These are phyloP conservation scores for Eciton burchellii DNA, from an alignment of 1,140 invertebrate genomes.

Conservation along the genomic window DNA sequence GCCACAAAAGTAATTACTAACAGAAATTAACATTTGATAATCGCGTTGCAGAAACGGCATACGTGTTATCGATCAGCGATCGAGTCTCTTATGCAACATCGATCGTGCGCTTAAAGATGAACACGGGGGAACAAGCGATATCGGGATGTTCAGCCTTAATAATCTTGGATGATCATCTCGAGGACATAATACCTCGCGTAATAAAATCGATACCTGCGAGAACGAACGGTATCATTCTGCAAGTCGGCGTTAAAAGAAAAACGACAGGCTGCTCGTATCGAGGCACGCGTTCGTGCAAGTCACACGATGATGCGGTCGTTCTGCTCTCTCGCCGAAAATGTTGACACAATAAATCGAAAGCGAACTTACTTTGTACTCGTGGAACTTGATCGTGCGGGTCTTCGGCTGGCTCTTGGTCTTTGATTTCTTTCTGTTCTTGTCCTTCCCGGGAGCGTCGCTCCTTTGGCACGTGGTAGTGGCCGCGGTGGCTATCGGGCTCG, in stretches of 20 bases:
- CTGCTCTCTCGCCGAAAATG: slow-evolving; percentile 39
- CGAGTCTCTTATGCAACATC: slow-evolving; percentile 11
- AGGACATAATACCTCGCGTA: slow-evolving; percentile 32
- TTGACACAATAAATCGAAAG: slow-evolving; percentile 61
- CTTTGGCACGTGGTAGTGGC: slow-evolving; percentile 80
- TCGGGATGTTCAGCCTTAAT: slow-evolving; percentile 38
- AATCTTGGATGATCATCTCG: slow-evolving; percentile 29
- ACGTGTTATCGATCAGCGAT: not conserved
- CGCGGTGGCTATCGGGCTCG: slow-evolving; percentile 82
- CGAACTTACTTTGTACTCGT: slow-evolving; percentile 94
- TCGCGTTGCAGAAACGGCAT: not conserved
- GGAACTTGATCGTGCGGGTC: slow-evolving; percentile 97
- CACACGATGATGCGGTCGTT: slow-evolving; percentile 52
- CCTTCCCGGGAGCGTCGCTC: slow-evolving; percentile 91
- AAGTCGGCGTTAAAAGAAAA: slow-evolving; percentile 20
- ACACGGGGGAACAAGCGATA: slow-evolving; percentile 29
- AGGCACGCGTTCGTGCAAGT: slow-evolving; percentile 47
- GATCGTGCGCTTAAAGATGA: slow-evolving; percentile 16
- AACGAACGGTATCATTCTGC: slow-evolving; percentile 50
- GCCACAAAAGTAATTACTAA: not conserved
- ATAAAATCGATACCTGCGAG: slow-evolving; percentile 53
- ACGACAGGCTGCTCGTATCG: not conserved
- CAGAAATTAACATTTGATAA: not conserved
- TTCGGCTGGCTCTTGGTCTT: slow-evolving; percentile 95
- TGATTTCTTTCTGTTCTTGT: slow-evolving; percentile 95